phyloP scores from a whole-genome alignment of 2,888 invertebrate genomes.

The Caenorhabditis afra region DNA sequence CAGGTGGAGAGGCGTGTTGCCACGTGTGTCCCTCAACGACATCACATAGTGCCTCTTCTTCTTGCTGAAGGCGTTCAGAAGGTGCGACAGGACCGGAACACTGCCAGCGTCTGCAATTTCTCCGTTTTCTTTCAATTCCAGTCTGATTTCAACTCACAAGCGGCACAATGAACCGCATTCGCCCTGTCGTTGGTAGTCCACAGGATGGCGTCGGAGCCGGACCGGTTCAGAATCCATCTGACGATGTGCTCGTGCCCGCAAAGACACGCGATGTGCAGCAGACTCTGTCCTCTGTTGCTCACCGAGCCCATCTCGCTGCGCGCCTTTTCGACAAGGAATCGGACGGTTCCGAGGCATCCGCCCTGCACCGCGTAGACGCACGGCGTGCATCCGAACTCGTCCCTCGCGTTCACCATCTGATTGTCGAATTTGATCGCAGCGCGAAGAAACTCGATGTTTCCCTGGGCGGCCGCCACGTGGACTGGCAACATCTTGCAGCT shows the following conservation, averaged over 20 bases:
- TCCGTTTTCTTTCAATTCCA: background rate
- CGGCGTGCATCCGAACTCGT: constrained; percentile 77
- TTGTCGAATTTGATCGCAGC: constrained; percentile 75
- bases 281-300: constrained; percentile 74
- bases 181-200: constrained; percentile 76
- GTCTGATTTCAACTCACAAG: constrained; percentile 61
- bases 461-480: constrained; percentile 78
- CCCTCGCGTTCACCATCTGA: constrained; percentile 72
- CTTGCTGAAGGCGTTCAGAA: constrained; percentile 69
- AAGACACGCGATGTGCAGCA: constrained; percentile 76
- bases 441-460: constrained; percentile 77
- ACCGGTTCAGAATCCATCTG: constrained; percentile 67
- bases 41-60: constrained; percentile 69
- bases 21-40: constrained; percentile 70
- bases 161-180: constrained; percentile 77
- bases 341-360: constrained; percentile 72
- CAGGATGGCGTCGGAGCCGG: constrained; percentile 67
- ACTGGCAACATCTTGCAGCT: constrained; percentile 75
- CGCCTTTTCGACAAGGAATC: constrained; percentile 76
- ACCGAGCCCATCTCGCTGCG: constrained; percentile 69
- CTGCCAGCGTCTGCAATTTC: constrained; percentile 72
- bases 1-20: constrained; percentile 78
- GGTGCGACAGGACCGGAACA: constrained; percentile 67
- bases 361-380: constrained; percentile 76
- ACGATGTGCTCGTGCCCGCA: constrained; percentile 74